Percentiles rank a stretch among this genome's conserved stretches.
These are phyloP conservation scores for Operophtera brumata DNA, from an alignment of 2,888 invertebrate species.

Conservation along the genomic window DNA sequence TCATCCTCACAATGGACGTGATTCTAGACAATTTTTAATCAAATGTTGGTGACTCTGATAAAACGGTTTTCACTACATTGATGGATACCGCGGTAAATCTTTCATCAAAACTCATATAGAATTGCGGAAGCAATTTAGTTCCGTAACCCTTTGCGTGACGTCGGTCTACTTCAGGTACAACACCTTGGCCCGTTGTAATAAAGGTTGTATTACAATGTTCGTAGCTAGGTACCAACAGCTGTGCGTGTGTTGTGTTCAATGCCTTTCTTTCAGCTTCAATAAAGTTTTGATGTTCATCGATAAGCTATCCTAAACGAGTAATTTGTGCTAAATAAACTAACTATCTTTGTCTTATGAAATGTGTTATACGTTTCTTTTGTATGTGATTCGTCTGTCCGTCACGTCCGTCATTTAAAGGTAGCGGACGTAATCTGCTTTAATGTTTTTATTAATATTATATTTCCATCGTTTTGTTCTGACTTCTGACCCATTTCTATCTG, in stretches of 20 bases:
- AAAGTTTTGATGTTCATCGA: conserved; percentile 35
- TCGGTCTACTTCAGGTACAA: conserved; percentile 30
- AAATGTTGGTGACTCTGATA: conserved; percentile 32
- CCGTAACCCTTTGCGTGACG: conserved; percentile 48
- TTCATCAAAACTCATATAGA: conserved; percentile 46
- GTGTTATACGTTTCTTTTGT: not conserved
- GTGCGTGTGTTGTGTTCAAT: conserved; percentile 35
- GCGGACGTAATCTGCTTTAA: not conserved
- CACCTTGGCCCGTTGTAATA: conserved; percentile 29
- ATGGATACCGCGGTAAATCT: conserved; percentile 37
- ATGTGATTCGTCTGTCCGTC: not conserved
- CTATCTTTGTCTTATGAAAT: conserved; percentile 19
- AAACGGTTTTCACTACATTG: conserved; percentile 34
- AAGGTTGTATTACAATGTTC: conserved; percentile 24
- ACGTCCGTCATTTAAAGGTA: too few species aligned
- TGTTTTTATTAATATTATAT: conserved; percentile 1
- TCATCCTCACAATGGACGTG: not conserved
- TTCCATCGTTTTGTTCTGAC: not conserved
- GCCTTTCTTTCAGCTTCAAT: conserved; percentile 40
- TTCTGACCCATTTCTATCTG: not conserved
- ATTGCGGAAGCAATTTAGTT: conserved; percentile 56
- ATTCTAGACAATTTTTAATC: conserved; percentile 10
- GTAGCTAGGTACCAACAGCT: not conserved
- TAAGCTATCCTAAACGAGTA: conserved; percentile 29
- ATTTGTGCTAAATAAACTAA: conserved; percentile 29